phyloP scores from a whole-genome alignment of 1,140 invertebrate genomes.

The Meloidogyne exigua region DNA sequence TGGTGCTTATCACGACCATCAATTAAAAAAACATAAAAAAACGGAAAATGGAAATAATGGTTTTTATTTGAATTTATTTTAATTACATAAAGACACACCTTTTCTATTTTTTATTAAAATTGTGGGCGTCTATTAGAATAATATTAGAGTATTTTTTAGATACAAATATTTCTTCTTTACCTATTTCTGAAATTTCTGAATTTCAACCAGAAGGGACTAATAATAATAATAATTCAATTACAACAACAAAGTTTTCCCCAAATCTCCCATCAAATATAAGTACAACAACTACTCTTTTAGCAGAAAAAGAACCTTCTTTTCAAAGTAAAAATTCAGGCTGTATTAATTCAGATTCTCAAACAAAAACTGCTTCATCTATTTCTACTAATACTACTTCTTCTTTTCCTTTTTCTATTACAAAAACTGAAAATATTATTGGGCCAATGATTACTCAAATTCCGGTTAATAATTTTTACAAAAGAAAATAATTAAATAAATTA shows the following conservation, averaged over 20 bases:
- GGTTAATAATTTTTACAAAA: neutral
- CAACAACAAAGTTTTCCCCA: constrained; percentile 5
- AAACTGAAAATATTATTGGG: neutral
- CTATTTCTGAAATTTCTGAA: neutral
- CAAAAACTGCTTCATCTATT: neutral
- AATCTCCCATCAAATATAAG: neutral
- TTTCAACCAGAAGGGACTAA: neutral
- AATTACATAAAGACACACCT: too few species aligned
- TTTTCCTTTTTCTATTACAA: too few species aligned
- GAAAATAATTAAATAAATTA: neutral
- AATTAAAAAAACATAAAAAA: neutral
- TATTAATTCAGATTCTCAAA: neutral
- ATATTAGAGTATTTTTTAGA: too few species aligned
- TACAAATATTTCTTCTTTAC: too few species aligned
- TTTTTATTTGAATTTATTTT: neutral
- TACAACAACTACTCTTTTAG: neutral
- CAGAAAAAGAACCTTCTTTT: too few species aligned
- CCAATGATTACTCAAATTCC: constrained; percentile 21
- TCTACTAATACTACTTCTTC: neutral
- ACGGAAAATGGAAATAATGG: neutral
- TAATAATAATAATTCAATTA: neutral
- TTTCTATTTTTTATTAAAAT: too few species aligned
- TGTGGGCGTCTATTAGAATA: too few species aligned
- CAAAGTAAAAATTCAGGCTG: neutral
- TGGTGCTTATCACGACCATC: too few species aligned